Evolutionary conservation across 2,888 invertebrate genomes (phyloP), one percentile per base, ranked within the genome.

Genomic region (Athalia rosae): DNA sequence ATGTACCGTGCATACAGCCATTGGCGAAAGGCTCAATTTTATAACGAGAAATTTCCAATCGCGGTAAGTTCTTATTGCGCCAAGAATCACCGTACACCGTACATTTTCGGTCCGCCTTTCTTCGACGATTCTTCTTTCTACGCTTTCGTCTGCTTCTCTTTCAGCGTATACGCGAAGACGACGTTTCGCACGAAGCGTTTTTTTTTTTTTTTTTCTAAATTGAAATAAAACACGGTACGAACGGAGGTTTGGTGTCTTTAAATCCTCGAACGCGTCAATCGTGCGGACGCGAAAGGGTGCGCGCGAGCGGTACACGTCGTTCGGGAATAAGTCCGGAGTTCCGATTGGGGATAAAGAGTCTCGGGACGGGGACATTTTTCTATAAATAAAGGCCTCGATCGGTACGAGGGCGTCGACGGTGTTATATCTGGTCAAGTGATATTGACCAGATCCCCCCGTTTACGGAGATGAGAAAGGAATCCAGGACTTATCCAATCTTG

Each of bases 41-140:
- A 62, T 77, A 77, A 77, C 62, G 63, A 73, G 71, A 77, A 73
- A 77, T 69, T 74, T 77, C 56, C 71, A 73, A 77, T 77, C 77
- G 73, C 71, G 61, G 45, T 61, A 74, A 74, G 61, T 74, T 74
- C 61, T 13, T 58, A 71, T 71, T 56, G 71, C 71, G 58, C 45
- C 13, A 11, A 43, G 43, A 58, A 15, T 4, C 45, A 45, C 45
- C 28, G 8, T 71, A 41, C 45, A 56, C 48, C 71, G 41, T n/a
- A n/a, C n/a, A 41, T 56, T 47, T 41, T 58, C n/a, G 11, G 7
- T n/a, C 71, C 41, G 43, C 9, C 61, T 8, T 61, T 15, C 8
- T 13, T 61, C 61, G 28, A 15, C 41, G 56, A n/a, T n/a, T n/a
- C 56, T 69, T 56, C 69, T 41, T 15, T 11, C 53, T 6, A 28